Evolutionary conservation across 53 echinoderm and acorn worm genomes (phyloP).

Genomic region (Mesocentrotus franciscanus): DNA sequence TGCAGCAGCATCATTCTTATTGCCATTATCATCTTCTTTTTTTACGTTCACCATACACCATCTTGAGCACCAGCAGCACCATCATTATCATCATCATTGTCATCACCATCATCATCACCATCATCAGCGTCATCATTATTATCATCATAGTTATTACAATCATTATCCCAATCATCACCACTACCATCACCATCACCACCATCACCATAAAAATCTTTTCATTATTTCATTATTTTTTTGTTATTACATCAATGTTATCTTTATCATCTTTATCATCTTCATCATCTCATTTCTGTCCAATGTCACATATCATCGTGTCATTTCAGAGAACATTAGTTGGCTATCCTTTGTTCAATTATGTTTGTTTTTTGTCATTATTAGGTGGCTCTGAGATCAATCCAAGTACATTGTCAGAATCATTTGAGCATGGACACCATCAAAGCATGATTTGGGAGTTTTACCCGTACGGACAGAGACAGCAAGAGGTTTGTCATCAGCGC

Average conservation of each 20-base stretch:
- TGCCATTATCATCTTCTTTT: too few species aligned
- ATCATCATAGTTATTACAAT: not conserved
- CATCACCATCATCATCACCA: not conserved
- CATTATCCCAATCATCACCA: not conserved
- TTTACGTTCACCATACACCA: not conserved
- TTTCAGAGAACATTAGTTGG: not conserved
- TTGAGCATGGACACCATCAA: conserved; percentile 69
- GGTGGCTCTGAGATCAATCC: conserved; percentile 98
- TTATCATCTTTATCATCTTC: not conserved
- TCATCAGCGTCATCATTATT: not conserved
- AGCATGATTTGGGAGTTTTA: conserved; percentile 81
- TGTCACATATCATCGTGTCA: not conserved
- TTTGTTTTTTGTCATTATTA: not conserved
- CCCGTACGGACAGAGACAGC: conserved; percentile 76
- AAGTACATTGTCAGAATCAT: conserved; percentile 73
- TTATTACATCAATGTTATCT: not conserved
- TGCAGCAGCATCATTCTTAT: not conserved
- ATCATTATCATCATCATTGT: not conserved
- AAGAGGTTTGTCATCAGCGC: conserved; percentile 74
- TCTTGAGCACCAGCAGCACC: not conserved
- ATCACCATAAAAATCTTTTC: not conserved
- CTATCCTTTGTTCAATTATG: not conserved
- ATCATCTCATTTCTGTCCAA: not conserved
- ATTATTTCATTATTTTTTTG: too few species aligned
- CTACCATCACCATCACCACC: not conserved